Base-by-base conservation (phyloP, 2,888 invertebrate genomes). In the Erannis defoliaria region DNA sequence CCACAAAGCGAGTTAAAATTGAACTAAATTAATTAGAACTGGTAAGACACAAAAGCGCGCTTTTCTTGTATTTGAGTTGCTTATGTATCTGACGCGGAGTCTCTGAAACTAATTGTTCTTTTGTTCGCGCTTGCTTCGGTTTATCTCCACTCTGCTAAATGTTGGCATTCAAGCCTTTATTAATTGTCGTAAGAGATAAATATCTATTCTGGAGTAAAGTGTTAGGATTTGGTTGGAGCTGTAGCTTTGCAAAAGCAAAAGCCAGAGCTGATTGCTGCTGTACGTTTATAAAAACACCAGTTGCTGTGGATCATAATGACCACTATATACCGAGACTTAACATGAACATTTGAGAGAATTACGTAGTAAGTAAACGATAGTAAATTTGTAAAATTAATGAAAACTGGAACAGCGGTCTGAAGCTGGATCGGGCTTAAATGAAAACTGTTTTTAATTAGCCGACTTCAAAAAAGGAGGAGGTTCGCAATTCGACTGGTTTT, bases 71-170 rank as follows among this genome's bases (percentile, higher is more conserved):
- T 31, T 40, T 12, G 38, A 40, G 26, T 40, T 40, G 16, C 5
- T 16, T 19, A 38, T 38, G 40, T 40, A 40, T 40, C 51, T 18
- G 40, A 31, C 12, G 38, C 45, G 45, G 55, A 42, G 54, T 35
- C 42, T 54, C 54, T 37, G 57, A 50, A 64, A 60, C 64, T 64
- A 68, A 68, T 66, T 68, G 62, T 57, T 64, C 60, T 64, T 60
- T 62, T 62, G 62, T 56, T 35, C 14, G 23, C 42, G 49, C 35
- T 46, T 33, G 37, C 45, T 51, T 55, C 33, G 23, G 38, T 55
- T 51, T 62, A 51, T 21, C 33, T 46, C 38, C 18, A 10, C 42
- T 49, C 16, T 19, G 21, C 14, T 37, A 29, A 55, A 49, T 49
- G 49, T 14, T 14, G 33, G 35, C 26, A n/a, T 31, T n/a, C 23